Evolutionary conservation across 2,797 vertebrate species (phyloP).

Genomic region (Mus minutoides): DNA sequence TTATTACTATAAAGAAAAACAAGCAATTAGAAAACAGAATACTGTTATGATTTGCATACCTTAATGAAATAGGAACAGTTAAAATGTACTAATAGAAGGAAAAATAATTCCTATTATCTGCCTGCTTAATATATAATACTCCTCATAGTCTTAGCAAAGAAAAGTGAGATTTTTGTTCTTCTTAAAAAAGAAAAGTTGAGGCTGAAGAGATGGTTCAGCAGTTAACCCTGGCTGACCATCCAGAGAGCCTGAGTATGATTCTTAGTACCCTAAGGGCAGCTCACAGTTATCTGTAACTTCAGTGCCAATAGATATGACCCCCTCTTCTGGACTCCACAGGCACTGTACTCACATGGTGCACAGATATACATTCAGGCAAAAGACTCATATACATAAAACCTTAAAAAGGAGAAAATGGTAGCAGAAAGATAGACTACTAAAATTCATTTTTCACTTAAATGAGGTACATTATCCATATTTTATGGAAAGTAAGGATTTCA

Average conservation of each 20-base stretch:
- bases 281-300: background rate
- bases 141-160: conserved; percentile 33
- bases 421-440: background rate
- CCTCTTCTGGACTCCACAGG: background rate
- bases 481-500: conserved; percentile 43
- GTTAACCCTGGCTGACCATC: background rate
- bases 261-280: background rate
- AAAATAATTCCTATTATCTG: conserved; percentile 27
- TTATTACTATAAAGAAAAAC: conserved; percentile 91
- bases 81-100: conserved; percentile 53
- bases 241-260: background rate
- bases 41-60: conserved; percentile 47
- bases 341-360: background rate
- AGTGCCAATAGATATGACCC: background rate
- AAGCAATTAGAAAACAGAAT: conserved; percentile 48
- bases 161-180: conserved; percentile 10
- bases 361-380: background rate
- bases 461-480: conserved; percentile 24
- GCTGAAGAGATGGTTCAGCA: background rate
- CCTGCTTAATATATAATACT: conserved; percentile 49
- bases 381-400: background rate
- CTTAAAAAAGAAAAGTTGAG: conserved; percentile 2
- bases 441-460: conserved; percentile 59
- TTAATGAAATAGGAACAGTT: conserved; percentile 50
- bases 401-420: background rate